Percentiles rank a stretch among this genome's conserved stretches.
These are phyloP conservation scores for Rhinogobius similis DNA, from an alignment of 2,113 vertebrate genomes.

Conservation along the genomic window DNA sequence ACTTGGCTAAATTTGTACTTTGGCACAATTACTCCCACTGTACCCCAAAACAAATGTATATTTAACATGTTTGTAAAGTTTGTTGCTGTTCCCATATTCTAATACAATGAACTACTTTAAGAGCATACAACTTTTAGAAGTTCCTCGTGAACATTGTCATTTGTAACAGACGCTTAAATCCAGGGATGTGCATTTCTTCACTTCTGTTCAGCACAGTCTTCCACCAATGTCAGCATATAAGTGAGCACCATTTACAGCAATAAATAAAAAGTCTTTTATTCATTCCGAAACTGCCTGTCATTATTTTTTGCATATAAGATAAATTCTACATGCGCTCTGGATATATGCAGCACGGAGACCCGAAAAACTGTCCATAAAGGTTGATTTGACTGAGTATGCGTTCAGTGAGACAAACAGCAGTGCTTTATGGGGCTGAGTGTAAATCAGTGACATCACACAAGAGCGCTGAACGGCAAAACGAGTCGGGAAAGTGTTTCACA, in stretches of 20 bases:
- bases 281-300: not conserved
- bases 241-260: conserved; percentile 46
- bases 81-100: not conserved
- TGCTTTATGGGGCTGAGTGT: conserved; percentile 26
- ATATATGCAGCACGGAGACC: conserved; percentile 46
- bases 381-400: conserved; percentile 33
- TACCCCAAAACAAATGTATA: not conserved
- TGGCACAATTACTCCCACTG: no score
- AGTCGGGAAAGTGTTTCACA: not conserved
- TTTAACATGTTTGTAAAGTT: not conserved
- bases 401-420: conserved; percentile 9
- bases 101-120: no score
- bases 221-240: not conserved
- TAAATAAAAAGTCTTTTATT: conserved; percentile 33
- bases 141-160: no score
- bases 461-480: conserved; percentile 13
- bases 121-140: no score
- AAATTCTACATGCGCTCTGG: conserved; percentile 13
- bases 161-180: no score
- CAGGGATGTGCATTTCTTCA: no score
- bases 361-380: conserved; percentile 19
- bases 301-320: conserved; percentile 41
- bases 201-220: no score
- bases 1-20: no score
- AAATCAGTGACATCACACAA: conserved; percentile 14